phyloP scores from a whole-genome alignment of 2,797 vertebrate species.

The Danio jaintianensis region DNA sequence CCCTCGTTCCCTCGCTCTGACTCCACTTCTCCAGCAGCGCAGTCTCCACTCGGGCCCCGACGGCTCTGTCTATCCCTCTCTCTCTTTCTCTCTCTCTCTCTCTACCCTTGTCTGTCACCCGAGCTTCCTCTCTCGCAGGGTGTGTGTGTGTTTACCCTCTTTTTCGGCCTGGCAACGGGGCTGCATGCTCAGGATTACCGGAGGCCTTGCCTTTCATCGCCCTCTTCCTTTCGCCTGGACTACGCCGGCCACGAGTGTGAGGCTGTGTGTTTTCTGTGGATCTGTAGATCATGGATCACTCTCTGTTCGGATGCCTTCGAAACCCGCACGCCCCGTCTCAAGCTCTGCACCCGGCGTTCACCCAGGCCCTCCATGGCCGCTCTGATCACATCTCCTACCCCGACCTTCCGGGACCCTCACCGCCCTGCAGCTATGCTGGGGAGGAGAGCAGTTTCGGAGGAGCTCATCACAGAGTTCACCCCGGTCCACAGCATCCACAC shows the following conservation, averaged over 20 bases:
- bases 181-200: slow-evolving; percentile 79
- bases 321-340: slow-evolving; percentile 86
- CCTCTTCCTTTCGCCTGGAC: slow-evolving; percentile 61
- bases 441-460: slow-evolving; percentile 85
- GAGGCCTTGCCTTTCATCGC: slow-evolving; percentile 70
- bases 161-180: slow-evolving; percentile 74
- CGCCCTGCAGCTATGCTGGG: slow-evolving; percentile 85
- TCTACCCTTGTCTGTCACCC: slow-evolving; percentile 75
- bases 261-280: slow-evolving; percentile 64
- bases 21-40: slow-evolving; percentile 83
- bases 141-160: slow-evolving; percentile 64
- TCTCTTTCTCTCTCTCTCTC: slow-evolving; percentile 57
- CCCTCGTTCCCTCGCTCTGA: slow-evolving; percentile 73
- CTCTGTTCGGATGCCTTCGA: slow-evolving; percentile 91
- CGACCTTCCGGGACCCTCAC: slow-evolving; percentile 85
- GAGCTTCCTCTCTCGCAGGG: slow-evolving; percentile 77
- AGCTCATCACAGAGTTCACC: slow-evolving; percentile 79
- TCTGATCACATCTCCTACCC: slow-evolving; percentile 88
- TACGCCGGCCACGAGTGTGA: slow-evolving; percentile 49
- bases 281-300: slow-evolving; percentile 86
- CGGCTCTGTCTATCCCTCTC: slow-evolving; percentile 34
- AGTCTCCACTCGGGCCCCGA: slow-evolving; percentile 78
- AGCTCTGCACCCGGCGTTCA: slow-evolving; percentile 85
- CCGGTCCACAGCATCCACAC: slow-evolving; percentile 80
- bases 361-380: slow-evolving; percentile 86